phyloP scores from a whole-genome alignment of 2,888 invertebrate genomes.

The Hydriomena furcata region DNA sequence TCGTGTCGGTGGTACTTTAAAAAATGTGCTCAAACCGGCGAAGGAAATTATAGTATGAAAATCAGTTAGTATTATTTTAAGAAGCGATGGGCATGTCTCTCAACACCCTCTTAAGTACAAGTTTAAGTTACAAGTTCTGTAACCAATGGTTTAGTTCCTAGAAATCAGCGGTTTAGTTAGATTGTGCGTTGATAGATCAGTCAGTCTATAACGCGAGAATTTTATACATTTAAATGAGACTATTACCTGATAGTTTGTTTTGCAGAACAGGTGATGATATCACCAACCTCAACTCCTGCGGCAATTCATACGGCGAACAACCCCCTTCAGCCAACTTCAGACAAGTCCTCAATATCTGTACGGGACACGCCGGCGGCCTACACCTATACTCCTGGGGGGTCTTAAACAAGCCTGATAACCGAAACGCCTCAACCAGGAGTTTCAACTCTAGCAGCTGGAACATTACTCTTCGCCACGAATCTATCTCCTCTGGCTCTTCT shows the following conservation, averaged over 20 bases:
- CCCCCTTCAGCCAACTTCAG: conserved; percentile 86
- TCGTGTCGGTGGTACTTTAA: no score
- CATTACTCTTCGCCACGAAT: conserved; percentile 75
- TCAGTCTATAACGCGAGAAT: no score
- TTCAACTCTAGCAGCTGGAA: conserved; percentile 81
- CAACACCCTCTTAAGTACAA: no score
- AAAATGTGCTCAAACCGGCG: no score
- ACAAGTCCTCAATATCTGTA: conserved; percentile 85
- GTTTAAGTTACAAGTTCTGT: no score
- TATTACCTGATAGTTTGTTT: conserved; percentile 60
- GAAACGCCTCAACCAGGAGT: conserved; percentile 84
- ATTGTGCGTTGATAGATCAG: no score
- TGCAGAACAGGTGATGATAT: conserved; percentile 68
- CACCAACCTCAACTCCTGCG: conserved; percentile 85
- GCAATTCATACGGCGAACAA: conserved; percentile 85
- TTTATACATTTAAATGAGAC: no score
- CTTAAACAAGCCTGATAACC: conserved; percentile 81
- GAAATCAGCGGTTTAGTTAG: no score
- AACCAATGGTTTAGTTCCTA: no score
- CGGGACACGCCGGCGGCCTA: conserved; percentile 65
- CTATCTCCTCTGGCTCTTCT: conserved; percentile 66
- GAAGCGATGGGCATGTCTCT: no score
- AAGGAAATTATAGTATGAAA: no score
- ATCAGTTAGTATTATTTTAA: no score
- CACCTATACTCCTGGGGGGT: conserved; percentile 69